A percentile compares a stretch with the other conserved stretches of the same genome.
These are phyloP conservation scores for Melieria crassipennis DNA, from an alignment of 2,888 invertebrate species.

Conservation along the genomic window DNA sequence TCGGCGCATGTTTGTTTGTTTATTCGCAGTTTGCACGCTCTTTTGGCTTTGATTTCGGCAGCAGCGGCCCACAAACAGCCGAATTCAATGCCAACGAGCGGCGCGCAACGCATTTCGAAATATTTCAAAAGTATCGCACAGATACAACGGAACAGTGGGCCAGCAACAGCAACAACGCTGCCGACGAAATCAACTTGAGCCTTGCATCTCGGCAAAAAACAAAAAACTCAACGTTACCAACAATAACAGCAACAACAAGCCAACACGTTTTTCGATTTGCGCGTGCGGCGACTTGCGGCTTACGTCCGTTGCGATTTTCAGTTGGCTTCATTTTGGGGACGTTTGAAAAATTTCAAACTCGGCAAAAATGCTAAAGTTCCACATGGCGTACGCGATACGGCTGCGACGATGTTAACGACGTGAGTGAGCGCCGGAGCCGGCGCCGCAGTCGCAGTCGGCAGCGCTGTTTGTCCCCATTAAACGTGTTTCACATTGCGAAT, in stretches of 20 bases:
- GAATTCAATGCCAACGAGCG: conserved; percentile 20
- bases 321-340: not conserved
- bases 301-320: no score
- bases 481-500: conserved; percentile 31
- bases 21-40: no score
- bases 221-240: not conserved
- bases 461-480: conserved; percentile 24
- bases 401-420: conserved; percentile 13
- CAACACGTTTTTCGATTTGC: no score
- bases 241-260: not conserved
- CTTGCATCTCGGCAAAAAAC: not conserved
- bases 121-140: not conserved
- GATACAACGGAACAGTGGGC: not conserved
- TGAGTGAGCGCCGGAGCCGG: not conserved
- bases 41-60: not conserved
- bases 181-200: not conserved
- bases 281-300: no score
- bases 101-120: not conserved
- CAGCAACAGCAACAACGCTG: not conserved
- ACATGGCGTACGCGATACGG: not conserved
- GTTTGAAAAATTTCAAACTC: not conserved
- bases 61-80: conserved; percentile 12
- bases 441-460: conserved; percentile 5
- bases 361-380: conserved; percentile 1
- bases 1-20: no score